Base-by-base conservation (phyloP, 1,140 invertebrate species). In the Lamellibrachia luymesi region DNA sequence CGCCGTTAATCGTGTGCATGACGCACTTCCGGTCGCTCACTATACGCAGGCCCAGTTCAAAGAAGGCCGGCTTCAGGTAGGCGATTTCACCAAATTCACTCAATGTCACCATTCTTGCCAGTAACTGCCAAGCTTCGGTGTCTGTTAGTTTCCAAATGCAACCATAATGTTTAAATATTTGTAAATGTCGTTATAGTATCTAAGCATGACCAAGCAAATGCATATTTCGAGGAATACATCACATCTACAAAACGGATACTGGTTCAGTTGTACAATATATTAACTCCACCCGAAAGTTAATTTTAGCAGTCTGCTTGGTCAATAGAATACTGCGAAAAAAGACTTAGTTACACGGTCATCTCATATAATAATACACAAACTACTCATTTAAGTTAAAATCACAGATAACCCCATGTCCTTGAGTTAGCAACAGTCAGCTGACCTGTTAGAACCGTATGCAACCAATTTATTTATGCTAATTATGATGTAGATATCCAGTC, bases 61-160 rank as follows among this genome's bases (percentile, higher is more conserved):
- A 92, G 92, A 92, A 92, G 50, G 50, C 50, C 27, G 92, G 92
- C 25, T 92, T 92, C 51, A 92, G 52, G 51, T 64, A 92, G 92
- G 92, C 92, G 50, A 92, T 51, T 92, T 92, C 50, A n/a, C 27
- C 51, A n/a, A 92, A 92, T 27, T 92, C 92, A 2, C 50, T 10
- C 27, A 4, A 52, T 4, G 92, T 92, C 6, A 92, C 92, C 2
- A 17, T 50, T 92, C 92, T 92, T 38, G 92, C 92, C 92, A 92
- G 52, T 38, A 92, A 52, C 52, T 92, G 92, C 92, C 50, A 51
- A 10, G 50, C 52, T n/a, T 92, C 92, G n/a, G 6, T n/a, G 50
- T 80, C 64, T 80, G 64, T 8, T 80, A 10, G 2, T 2, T 17
- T 2, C 64, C 64, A 80, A 80, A 80, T 17, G 25, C 64, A 8